Evolutionary conservation across 2,797 vertebrate species (phyloP), one percentile per base, ranked within the genome.

Genomic region (Pseudochirops cupreus): DNA sequence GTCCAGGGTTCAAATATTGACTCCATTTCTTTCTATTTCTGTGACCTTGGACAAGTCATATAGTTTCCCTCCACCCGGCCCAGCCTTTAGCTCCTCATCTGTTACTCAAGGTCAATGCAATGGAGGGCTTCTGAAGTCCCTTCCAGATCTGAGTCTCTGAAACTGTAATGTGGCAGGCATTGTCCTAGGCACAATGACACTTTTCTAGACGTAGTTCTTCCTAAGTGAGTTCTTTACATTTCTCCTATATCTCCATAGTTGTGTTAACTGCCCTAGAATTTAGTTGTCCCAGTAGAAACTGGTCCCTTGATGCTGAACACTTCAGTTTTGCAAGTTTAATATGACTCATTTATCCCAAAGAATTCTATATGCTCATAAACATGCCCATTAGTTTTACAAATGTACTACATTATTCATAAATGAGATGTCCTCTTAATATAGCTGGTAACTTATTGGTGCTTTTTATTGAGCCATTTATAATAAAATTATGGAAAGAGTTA

Each of bases 401-500:
- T 98, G 52, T 96, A 94, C 95, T 95, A 92, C 95, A 97, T 97
- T 98, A 97, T 95, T 98, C 96, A 97, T 96, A 97, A 96, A 93
- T 94, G 94, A 96, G 91, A 57, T 96, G 96, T 96, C 95, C 93
- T 96, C 96, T 96, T 97, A 96, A 97, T 94, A 96, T 91, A 97
- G 95, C 93, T 94, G 91, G 93, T 97, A 97, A 96, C 96, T 97
- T 96, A 96, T 92, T 97, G 94, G 97, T 98, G 94, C 82, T 62
- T 95, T 97, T 97, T 97, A 98, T 96, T 94, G 93, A 62, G 92
- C 92, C 95, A 97, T 97, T 97, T 97, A 97, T 97, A 97, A 97
- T 96, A 95, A 98, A 98, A 97, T 97, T 97, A 97, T 93, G 56
- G 96, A 97, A 98, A 97, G 57, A 98, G 94, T 97, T 97, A 97